A percentile compares a stretch with the other conserved stretches of the same genome.
These are phyloP conservation scores for Lasioglossum morio DNA, from an alignment of 2,888 invertebrate species.

Conservation along the genomic window DNA sequence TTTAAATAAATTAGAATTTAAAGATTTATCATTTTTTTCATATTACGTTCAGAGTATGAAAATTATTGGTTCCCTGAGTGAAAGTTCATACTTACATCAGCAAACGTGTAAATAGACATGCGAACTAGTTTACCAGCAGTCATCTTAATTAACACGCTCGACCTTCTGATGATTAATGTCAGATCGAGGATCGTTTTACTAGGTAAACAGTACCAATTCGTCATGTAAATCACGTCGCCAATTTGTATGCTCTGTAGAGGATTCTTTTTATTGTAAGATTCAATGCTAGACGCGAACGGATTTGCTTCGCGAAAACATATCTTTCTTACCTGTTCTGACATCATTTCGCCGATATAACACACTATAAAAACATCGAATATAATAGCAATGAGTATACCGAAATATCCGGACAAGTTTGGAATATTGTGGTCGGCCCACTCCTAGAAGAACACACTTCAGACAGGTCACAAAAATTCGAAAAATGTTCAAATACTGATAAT, in stretches of 20 bases:
- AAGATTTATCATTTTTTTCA: no score
- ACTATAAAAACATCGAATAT: constrained; percentile 64
- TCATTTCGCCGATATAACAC: constrained; percentile 65
- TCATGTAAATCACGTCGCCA: constrained; percentile 74
- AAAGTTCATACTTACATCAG: constrained; percentile 68
- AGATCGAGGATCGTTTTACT: constrained; percentile 67
- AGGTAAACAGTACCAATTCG: constrained; percentile 76
- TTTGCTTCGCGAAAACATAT: background rate
- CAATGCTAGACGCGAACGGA: background rate
- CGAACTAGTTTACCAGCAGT: constrained; percentile 77
- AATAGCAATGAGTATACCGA: constrained; percentile 55
- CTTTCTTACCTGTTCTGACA: constrained; percentile 63
- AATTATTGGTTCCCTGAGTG: no score
- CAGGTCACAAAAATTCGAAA: background rate
- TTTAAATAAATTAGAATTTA: no score
- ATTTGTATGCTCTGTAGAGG: constrained; percentile 70
- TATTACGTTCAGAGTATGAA: no score
- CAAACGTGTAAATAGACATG: constrained; percentile 74
- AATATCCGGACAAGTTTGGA: constrained; percentile 40
- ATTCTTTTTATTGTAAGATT: background rate
- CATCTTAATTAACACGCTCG: constrained; percentile 68
- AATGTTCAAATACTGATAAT: background rate
- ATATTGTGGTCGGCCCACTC: constrained; percentile 46
- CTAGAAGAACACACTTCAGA: constrained; percentile 36
- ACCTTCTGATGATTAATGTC: constrained; percentile 71